Conservation (phyloP, 2,888 invertebrate genomes). For the Andrena minutula region DNA sequence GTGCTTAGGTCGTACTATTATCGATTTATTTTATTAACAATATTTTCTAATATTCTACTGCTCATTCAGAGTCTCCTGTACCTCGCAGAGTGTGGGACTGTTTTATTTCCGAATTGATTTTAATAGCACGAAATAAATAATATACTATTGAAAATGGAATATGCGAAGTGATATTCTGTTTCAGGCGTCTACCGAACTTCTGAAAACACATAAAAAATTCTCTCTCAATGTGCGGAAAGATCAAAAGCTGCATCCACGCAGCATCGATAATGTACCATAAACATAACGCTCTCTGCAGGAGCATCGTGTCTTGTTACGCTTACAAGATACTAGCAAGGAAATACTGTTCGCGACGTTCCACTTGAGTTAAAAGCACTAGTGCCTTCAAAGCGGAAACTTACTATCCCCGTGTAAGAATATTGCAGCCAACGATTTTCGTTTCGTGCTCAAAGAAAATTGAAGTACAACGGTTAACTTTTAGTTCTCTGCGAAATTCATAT, state of each 20-base stretch:
- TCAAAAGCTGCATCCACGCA: conserved; percentile 1
- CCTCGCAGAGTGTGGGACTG: not conserved
- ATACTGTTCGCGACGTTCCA: conserved; percentile 35
- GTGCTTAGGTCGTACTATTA: too few species aligned
- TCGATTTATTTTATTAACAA: too few species aligned
- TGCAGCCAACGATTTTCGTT: conserved; percentile 6
- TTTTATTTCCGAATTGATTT: not conserved
- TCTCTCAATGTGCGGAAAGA: not conserved
- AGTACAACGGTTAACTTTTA: not conserved
- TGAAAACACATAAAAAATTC: conserved; percentile 15
- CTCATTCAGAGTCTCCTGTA: too few species aligned
- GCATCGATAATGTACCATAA: conserved; percentile 26
- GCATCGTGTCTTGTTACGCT: conserved; percentile 24
- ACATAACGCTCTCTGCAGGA: conserved; percentile 1
- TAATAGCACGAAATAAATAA: not conserved
- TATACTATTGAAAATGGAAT: not conserved
- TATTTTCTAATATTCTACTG: too few species aligned
- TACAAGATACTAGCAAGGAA: conserved; percentile 26
- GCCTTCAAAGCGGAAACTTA: conserved; percentile 33
- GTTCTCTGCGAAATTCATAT: not conserved
- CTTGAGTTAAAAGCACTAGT: conserved; percentile 26
- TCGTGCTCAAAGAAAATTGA: conserved; percentile 3
- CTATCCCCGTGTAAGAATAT: conserved; percentile 9
- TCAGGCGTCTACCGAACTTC: conserved; percentile 7
- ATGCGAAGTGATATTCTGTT: not conserved